Base-by-base conservation (phyloP, 2,888 invertebrate species). In the Volucella zonaria region DNA sequence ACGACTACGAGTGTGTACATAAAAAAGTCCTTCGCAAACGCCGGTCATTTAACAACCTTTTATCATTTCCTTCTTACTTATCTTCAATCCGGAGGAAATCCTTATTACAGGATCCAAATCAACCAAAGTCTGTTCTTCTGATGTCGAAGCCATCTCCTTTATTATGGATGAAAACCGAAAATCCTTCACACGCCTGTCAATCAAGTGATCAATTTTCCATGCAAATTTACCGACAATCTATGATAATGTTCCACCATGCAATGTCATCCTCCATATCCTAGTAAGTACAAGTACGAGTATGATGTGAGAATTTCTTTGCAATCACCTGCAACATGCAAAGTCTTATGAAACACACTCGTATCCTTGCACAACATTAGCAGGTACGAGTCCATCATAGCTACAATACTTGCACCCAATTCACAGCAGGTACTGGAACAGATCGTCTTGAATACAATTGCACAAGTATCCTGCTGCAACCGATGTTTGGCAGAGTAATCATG, bases 121-220 rank as follows among this genome's bases (percentile, higher is more conserved):
- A 14, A 23, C 11, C 18, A 15, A 56, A 0, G 10, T 45, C 43
- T 52, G 59, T 52, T 52, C 54, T 47, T 23, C 49, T 43, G 8
- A 31, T 4, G 3, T 23, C 23, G 23, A 23, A 23, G 23, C 23
- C 23, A 23, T 45, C 68, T 68, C 45, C 14, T 58, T 49, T 23
- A 4, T 68, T 3, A 10, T 9, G 11, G 9, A 62, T 52, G 10
- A 51, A 31, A 79, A 59, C 58, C 58, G 11, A 78, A 81, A 81
- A 68, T 78, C 77, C 77, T 56, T 82, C 82, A 58, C 80, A 85
- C 73, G 85, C 85, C 85, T 77, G 85, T 85, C 85, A 77, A 45
- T 85, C 85, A 85, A 68, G 73, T 68, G 77, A 85, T 85, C 85
- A 81, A 85, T 85, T 85, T 85, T 85, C 81, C 85, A 85, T 81